Evolutionary conservation across 2,888 invertebrate genomes (phyloP), one percentile per base, ranked within the genome.

Genomic region (Eristalis intricaria): DNA sequence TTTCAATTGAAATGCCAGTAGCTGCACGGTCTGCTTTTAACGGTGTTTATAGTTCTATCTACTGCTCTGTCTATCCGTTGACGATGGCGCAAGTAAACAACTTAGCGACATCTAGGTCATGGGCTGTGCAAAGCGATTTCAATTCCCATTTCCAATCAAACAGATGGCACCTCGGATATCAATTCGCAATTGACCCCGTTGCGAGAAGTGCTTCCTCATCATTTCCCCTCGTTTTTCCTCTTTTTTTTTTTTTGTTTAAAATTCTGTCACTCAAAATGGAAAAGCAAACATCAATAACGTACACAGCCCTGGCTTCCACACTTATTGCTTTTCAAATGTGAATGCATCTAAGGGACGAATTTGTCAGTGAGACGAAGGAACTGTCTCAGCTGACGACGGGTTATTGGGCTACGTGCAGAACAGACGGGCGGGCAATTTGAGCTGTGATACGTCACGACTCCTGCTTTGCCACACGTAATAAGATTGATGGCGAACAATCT

Each of bases 91-190:
- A 19, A 40, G 79, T 60, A 79, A 71, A 69, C 74, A 74, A 74
- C 38, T 74, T 68, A 68, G 29, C 61, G 23, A n/a, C 68, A 64
- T 74, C 35, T 74, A 81, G 80, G 80, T 69, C 69, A 68, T 68
- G 71, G 22, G 60, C 29, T 81, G 74, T 38, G 68, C 26, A 38
- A 29, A 63, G 29, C 56, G 23, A 29, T 81, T 81, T 74, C 74
- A 74, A 81, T 81, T 81, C 63, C 74, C 68, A 81, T 68, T 81
- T 74, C 56, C 80, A 81, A 81, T 81, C 63, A 63, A 15, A 56
- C 80, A 81, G 80, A 81, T 81, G 74, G 63, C 68, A 65, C 80
- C 56, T 19, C 61, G 61, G 74, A 74, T 74, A 74, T 81, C 63
- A 74, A 69, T 74, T 65, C 63, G 60, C 56, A 69, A 68, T 81